Percentiles rank a stretch among this genome's conserved stretches.
phyloP scores from a whole-genome alignment of 2,888 invertebrate genomes.

The Temnothorax unifasciatus region DNA sequence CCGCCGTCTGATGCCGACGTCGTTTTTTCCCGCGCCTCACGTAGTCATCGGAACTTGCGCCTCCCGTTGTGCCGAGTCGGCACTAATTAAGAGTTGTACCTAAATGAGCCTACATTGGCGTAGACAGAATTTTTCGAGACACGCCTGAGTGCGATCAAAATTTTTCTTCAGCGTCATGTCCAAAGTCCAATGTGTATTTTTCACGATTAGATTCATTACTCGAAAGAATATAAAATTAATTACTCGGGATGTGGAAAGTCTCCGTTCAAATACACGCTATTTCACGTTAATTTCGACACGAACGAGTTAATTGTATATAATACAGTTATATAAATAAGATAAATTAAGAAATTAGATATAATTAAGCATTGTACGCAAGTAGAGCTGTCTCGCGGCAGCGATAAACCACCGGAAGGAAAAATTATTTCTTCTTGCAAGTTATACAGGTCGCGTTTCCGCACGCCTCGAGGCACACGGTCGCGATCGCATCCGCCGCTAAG shows the following conservation, averaged over 20 bases:
- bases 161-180: neutral
- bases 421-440: constrained; percentile 12
- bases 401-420: constrained; percentile 4
- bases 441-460: constrained; percentile 31
- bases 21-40: constrained; percentile 31
- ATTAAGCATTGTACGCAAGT: neutral
- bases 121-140: constrained; percentile 2
- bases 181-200: neutral
- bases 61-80: constrained; percentile 38
- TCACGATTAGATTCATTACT: neutral
- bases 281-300: neutral
- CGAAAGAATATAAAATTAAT: neutral
- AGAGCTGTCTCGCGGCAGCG: neutral
- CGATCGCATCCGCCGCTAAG: constrained; percentile 52
- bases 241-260: neutral
- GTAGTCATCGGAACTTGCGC: constrained; percentile 25
- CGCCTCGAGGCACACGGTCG: constrained; percentile 28
- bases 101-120: constrained; percentile 40
- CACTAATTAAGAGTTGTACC: constrained; percentile 46
- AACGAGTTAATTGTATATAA: neutral
- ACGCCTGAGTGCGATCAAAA: neutral
- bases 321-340: neutral
- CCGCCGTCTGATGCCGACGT: constrained; percentile 14
- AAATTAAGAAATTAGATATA: neutral
- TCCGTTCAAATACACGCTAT: neutral